Evolutionary conservation across 2,113 vertebrate genomes (phyloP), one percentile per base, ranked within the genome.

Genomic region (Prietella phreatophila): DNA sequence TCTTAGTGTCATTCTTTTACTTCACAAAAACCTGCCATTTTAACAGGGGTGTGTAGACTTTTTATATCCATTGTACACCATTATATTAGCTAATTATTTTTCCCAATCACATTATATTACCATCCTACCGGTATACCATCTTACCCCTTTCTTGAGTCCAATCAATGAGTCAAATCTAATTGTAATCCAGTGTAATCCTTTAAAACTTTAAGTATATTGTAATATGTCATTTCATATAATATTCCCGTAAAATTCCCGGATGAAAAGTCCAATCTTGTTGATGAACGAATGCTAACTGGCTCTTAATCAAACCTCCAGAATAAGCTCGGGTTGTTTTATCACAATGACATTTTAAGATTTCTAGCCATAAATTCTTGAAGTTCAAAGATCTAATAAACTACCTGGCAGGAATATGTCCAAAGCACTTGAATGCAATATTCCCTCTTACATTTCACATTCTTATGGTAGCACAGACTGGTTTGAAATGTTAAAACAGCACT

Each of bases 371-470:
- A 71, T 71, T 63, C 50, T 84, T 47, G 30, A 25, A 60, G 39
- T 76, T 87, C 67, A 56, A 69, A 80, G 36, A 69, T 79, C 61
- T 81, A 27, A 47, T 56, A 30, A 89, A 56, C 60, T 83, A 91
- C 88, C 90, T 87, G 87, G 47, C 80, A 84, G 82, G 42, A 85
- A 69, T 56, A 22, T 56, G 11, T 73, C 58, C 78, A 80, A 84
- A 86, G 55, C 60, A 69, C 60, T 76, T 22, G 53, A 76, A 87
- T 85, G 61, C 65, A 67, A 58, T 71, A 56, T 85, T 75, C 67
- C 60, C 58, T 80, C 82, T 84, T 89, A 83, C 85, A 91, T 90
- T 88, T 91, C 90, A 91, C 79, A 50, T 84, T 86, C 82, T 87
- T 71, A 33, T 84, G 53, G 85, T 83, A 67, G 67, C 14, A 56